Percentiles rank a stretch among this genome's conserved stretches.
These are phyloP conservation scores for Corella eumyota DNA, from an alignment of 23 tunicate species.

Conservation along the genomic window DNA sequence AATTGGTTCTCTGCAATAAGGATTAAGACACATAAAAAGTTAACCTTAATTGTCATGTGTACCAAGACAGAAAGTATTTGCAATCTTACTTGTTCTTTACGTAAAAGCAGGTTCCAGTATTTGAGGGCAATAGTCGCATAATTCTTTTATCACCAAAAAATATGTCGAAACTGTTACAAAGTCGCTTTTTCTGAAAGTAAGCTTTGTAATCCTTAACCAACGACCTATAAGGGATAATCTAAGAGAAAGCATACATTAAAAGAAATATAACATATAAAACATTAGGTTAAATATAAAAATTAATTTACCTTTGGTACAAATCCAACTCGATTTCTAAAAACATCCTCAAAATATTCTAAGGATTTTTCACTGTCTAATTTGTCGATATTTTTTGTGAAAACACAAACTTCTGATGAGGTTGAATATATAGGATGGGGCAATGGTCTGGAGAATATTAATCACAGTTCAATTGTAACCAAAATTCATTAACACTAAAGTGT, in stretches of 20 bases:
- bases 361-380: slow-evolving; percentile 10
- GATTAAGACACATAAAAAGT: too few species aligned
- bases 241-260: background rate
- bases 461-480: background rate
- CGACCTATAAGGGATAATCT: slow-evolving; percentile 21
- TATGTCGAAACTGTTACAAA: slow-evolving; percentile 22
- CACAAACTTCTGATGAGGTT: slow-evolving; percentile 20
- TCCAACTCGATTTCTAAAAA: slow-evolving; percentile 9
- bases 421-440: slow-evolving; percentile 23
- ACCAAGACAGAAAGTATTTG: too few species aligned
- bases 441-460: slow-evolving; percentile 6
- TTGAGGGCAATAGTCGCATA: slow-evolving; percentile 3
- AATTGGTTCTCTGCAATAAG: slow-evolving; percentile 12
- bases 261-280: slow-evolving; percentile 7
- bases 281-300: background rate
- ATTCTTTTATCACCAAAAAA: slow-evolving; percentile 18
- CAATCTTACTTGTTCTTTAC: slow-evolving; percentile 15
- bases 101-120: slow-evolving; percentile 12
- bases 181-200: slow-evolving; percentile 5
- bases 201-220: slow-evolving; percentile 25
- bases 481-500: background rate
- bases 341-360: slow-evolving; percentile 7
- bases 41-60: too few species aligned
- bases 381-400: slow-evolving; percentile 28
- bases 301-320: slow-evolving; percentile 19